Conservation (phyloP, 2,797 vertebrate species). For the Danio albolineatus region DNA sequence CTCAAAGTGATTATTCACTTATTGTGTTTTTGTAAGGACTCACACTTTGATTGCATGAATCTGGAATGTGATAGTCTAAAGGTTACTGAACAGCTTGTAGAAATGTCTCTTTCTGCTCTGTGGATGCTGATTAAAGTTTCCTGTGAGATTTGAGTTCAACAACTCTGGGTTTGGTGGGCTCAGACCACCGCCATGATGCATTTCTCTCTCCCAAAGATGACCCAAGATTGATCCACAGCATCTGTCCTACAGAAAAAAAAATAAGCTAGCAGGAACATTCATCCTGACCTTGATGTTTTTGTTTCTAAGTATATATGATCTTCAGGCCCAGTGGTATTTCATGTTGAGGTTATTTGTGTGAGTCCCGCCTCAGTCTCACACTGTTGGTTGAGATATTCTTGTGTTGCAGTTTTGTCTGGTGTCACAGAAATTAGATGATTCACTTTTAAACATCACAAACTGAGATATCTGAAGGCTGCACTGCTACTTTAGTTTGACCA, state of each 20-base stretch:
- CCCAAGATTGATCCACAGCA: background rate
- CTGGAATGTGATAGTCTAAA: constrained; percentile 12
- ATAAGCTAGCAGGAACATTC: background rate
- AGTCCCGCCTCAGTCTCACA: background rate
- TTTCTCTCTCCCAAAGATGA: background rate
- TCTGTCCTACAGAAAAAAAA: constrained; percentile 1
- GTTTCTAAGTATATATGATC: background rate
- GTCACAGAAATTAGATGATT: too few relatives aligned
- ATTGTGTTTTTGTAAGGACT: background rate
- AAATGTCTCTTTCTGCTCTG: background rate
- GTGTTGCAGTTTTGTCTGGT: too few relatives aligned
- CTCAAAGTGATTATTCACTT: background rate
- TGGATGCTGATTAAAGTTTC: constrained; percentile 1
- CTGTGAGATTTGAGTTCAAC: constrained; percentile 15
- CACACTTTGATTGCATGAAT: background rate
- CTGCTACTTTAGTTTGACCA: too few relatives aligned
- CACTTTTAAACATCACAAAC: too few relatives aligned
- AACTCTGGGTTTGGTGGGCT: constrained; percentile 1
- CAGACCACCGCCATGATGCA: background rate
- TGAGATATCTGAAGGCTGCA: too few relatives aligned
- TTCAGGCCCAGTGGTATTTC: background rate
- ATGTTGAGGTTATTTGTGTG: background rate
- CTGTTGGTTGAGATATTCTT: background rate
- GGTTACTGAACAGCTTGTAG: constrained; percentile 14
- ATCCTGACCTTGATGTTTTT: background rate